Conservation (phyloP, 2,113 vertebrate genomes). For the Labeo catla region DNA sequence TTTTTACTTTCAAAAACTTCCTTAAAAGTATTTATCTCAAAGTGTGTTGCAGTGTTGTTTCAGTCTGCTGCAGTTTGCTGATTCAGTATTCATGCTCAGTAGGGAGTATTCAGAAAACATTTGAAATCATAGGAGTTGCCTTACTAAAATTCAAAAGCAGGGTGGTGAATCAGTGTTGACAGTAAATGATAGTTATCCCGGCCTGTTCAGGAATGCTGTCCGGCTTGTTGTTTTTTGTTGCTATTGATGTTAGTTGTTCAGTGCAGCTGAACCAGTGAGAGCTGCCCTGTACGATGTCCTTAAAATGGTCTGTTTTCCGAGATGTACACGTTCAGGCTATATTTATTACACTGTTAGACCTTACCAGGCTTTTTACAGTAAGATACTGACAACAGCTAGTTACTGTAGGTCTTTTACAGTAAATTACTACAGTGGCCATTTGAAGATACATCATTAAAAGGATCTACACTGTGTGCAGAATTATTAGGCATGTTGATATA, state of each 20-base stretch:
- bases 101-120: neutral
- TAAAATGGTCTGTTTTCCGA: neutral
- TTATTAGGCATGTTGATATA: too few relatives aligned
- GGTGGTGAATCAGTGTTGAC: neutral
- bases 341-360: too few relatives aligned
- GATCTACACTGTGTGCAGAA: too few relatives aligned
- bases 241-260: neutral
- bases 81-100: neutral
- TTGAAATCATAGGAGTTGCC: neutral
- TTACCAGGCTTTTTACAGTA: too few relatives aligned
- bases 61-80: neutral
- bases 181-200: neutral
- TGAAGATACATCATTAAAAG: too few relatives aligned
- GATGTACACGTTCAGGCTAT: neutral
- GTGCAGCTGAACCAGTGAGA: neutral
- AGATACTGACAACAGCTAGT: too few relatives aligned
- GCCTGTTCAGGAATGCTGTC: neutral
- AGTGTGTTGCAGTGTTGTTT: neutral
- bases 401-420: too few relatives aligned
- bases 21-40: neutral
- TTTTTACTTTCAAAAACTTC: neutral
- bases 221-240: neutral
- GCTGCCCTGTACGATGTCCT: neutral
- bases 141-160: neutral
- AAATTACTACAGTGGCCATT: too few relatives aligned